Evolutionary conservation across 2,113 vertebrate species (phyloP).

Genomic region (Gambusia holbrooki): DNA sequence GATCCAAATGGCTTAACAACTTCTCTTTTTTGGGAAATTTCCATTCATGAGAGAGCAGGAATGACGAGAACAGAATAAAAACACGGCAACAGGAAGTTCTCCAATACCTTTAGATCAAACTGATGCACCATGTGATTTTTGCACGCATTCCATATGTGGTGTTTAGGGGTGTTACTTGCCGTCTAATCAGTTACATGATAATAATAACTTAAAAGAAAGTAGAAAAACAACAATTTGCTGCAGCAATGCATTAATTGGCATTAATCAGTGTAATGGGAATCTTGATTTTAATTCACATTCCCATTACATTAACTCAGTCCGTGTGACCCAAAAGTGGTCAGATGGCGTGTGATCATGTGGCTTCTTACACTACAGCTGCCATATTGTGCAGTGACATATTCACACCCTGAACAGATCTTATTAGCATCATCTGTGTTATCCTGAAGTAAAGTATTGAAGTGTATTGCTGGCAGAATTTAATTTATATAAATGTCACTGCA

Average conservation of each 20-base stretch:
- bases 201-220: no score
- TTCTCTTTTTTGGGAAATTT: conserved; percentile 54
- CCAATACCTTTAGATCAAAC: conserved; percentile 28
- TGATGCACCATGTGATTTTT: no score
- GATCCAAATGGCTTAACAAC: conserved; percentile 66
- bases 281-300: conserved; percentile 41
- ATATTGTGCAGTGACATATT: conserved; percentile 20
- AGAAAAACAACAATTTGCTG: no score
- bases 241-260: conserved; percentile 34
- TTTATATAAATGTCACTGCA: no score
- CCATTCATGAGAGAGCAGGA: conserved; percentile 56
- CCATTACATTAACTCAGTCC: conserved; percentile 35
- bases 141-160: no score
- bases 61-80: conserved; percentile 40
- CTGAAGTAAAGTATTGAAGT: no score
- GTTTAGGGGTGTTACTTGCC: no score
- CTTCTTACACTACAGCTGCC: conserved; percentile 28
- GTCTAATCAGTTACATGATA: no score
- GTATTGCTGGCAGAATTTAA: no score
- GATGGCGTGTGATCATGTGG: conserved; percentile 10
- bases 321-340: conserved; percentile 15
- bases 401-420: no score
- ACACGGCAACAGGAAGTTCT: conserved; percentile 34
- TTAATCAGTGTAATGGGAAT: conserved; percentile 21
- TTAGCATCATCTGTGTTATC: no score